Evolutionary conservation across 2,113 vertebrate species (phyloP).

Genomic region (Rhabdomys dilectus): DNA sequence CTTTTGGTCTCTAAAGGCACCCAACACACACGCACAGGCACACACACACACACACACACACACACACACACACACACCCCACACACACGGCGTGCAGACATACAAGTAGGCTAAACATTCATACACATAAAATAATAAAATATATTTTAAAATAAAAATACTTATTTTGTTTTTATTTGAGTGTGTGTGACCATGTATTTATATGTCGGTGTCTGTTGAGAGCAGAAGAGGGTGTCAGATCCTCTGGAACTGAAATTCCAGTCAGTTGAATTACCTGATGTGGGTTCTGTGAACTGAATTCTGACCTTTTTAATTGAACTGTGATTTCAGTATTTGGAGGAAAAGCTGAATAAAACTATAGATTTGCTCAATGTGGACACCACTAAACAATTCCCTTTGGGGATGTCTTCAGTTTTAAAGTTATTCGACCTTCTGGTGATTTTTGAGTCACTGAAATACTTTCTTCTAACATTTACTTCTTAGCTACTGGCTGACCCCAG

Average conservation of each 20-base stretch:
- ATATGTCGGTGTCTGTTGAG: too few species aligned
- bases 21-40: background rate
- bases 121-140: background rate
- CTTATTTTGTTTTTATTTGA: background rate
- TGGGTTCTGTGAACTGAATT: background rate
- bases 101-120: background rate
- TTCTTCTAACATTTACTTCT: background rate
- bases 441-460: background rate
- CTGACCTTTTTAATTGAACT: background rate
- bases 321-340: background rate
- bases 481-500: background rate
- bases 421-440: background rate
- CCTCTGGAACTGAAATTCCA: background rate
- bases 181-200: background rate
- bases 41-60: background rate
- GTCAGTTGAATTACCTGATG: background rate
- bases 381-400: background rate
- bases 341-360: background rate
- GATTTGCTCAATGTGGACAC: background rate
- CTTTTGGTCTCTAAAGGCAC: background rate
- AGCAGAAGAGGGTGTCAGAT: background rate
- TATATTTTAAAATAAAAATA: background rate
- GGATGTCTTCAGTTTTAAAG: background rate
- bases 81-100: background rate
- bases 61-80: background rate